phyloP scores from a whole-genome alignment of 1,140 invertebrate species.

The Octopus sinensis region DNA sequence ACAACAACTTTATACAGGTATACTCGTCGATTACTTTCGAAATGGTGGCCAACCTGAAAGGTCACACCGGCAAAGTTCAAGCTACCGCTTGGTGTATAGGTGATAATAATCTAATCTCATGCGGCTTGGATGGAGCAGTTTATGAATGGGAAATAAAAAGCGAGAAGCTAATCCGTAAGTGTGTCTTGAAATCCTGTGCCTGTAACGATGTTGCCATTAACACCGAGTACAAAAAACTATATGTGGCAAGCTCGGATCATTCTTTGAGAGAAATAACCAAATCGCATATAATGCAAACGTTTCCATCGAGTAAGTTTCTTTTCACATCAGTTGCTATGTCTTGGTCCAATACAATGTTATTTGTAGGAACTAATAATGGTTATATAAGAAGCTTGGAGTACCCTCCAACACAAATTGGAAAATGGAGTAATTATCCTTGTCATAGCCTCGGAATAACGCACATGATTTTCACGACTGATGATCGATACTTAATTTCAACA shows the following conservation, averaged over 20 bases:
- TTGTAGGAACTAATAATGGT: neutral
- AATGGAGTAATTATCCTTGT: too few species aligned
- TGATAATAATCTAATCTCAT: neutral
- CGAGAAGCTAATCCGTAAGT: neutral
- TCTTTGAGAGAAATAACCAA: neutral
- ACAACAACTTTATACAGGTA: neutral
- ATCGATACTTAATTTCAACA: neutral
- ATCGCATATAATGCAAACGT: neutral
- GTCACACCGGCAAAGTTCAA: neutral
- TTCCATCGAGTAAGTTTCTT: neutral
- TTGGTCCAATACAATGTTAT: neutral
- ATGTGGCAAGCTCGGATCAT: neutral
- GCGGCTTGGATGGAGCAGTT: neutral
- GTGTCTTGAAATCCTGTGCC: neutral
- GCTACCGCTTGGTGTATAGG: neutral
- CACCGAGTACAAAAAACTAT: neutral
- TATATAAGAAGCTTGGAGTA: neutral
- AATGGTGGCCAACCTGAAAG: neutral
- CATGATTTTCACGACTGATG: neutral
- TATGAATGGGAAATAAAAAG: neutral
- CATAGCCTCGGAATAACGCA: neutral
- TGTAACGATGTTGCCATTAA: neutral
- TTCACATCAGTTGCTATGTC: neutral
- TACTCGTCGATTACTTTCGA: neutral
- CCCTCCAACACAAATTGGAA: neutral